Percentiles rank a stretch among this genome's conserved stretches.
phyloP scores from a whole-genome alignment of 2,888 invertebrate species.

The Agrochola lychnidis region DNA sequence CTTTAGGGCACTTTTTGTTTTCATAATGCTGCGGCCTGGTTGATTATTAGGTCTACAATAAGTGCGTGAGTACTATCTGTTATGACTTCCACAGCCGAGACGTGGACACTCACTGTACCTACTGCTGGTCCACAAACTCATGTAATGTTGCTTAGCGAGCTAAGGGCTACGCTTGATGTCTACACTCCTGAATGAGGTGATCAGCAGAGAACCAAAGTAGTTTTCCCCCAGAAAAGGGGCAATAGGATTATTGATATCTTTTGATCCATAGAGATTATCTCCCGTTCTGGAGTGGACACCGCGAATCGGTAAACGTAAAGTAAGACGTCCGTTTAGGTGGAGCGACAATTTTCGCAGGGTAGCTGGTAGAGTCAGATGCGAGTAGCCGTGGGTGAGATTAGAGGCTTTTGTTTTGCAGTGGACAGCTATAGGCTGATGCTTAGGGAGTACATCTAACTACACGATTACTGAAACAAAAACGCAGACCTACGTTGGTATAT shows the following conservation, averaged over 20 bases:
- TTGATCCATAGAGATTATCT: neutral
- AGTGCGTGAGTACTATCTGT: neutral
- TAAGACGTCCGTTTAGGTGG: neutral
- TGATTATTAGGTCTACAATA: slow-evolving; percentile 6
- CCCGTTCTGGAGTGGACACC: neutral
- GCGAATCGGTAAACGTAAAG: neutral
- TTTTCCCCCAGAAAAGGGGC: neutral
- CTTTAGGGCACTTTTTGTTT: neutral
- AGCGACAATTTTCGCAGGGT: neutral
- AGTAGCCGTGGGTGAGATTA: neutral
- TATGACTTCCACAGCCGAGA: neutral
- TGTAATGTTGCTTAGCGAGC: neutral
- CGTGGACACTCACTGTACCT: neutral
- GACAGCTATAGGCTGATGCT: neutral
- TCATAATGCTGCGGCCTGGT: neutral
- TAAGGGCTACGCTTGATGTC: neutral
- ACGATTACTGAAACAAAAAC: neutral
- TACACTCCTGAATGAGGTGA: neutral
- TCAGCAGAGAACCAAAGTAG: neutral
- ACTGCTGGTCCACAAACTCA: neutral
- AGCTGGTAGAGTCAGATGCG: neutral
- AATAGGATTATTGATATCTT: neutral
- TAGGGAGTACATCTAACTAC: neutral
- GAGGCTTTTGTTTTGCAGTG: neutral
- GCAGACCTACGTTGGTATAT: neutral